Base-by-base conservation (phyloP, 1,140 invertebrate genomes). In the Rhynchophorus ferrugineus region DNA sequence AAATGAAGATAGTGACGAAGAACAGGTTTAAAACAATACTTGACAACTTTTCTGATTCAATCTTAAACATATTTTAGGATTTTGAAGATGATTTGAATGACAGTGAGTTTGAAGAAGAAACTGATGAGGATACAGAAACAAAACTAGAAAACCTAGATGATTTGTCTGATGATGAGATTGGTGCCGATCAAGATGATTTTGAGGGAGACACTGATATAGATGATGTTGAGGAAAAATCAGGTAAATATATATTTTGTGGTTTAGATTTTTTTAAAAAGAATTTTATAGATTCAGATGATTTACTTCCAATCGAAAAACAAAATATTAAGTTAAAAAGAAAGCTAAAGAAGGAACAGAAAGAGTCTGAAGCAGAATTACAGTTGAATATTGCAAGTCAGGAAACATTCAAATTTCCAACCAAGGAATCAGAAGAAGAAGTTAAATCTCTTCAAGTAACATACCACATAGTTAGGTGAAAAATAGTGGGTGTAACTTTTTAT, bases 291-390 rank as follows among this genome's bases (percentile, higher is more conserved):
- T 66, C 71, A 13, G 68, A 70, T 17, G 62, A 72, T 35, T 66
- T 88, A 66, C 68, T 92, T 21, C 90, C 91, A 1, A 89, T 95
- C 69, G 91, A 95, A 73, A 89, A 84, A 68, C 79, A 83, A 53
- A 85, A 87, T 49, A 85, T 84, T 53, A 89, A 85, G 69, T 70
- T 95, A 1, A 82, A 82, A 63, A 84, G 84, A 60, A 83, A 87
- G 64, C 74, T 86, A 66, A 76, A 78, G 51, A 66, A 79, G 62
- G 80, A 85, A 56, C 76, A 80, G 38, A 80, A 89, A 71, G 62
- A 87, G 37, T 85, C 86, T n/a, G 82, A 89, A 57, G 82, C 85
- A 57, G 87, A 92, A 72, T 75, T 90, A 70, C 76, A 83, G 64
- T 74, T 89, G 43, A 87, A 89, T 66, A 79, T 86, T 43, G 76